phyloP scores from a whole-genome alignment of 2,797 vertebrate species.

The Halcyon leucocephala region DNA sequence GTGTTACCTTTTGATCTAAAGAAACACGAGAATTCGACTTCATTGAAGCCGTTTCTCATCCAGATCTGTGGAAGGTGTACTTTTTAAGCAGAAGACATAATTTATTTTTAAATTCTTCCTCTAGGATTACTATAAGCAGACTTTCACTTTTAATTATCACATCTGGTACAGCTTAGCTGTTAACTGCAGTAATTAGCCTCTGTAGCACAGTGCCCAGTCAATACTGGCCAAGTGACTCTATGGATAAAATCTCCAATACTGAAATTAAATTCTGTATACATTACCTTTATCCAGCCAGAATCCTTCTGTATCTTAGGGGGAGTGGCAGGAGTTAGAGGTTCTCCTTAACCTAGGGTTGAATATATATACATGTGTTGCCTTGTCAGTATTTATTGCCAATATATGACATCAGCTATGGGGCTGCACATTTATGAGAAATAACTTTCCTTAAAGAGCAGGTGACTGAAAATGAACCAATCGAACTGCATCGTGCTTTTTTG shows the following conservation, averaged over 20 bases:
- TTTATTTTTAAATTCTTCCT: neutral
- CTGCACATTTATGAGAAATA: neutral
- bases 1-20: neutral
- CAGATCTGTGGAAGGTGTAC: rapidly evolving
- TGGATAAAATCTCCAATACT: neutral
- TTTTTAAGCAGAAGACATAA: neutral
- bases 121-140: neutral
- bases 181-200: neutral
- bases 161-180: neutral
- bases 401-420: conserved; percentile 5
- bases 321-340: neutral
- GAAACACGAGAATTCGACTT: neutral
- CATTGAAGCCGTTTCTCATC: neutral
- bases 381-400: conserved; percentile 27
- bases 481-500: rapidly evolving
- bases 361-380: neutral
- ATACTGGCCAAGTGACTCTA: neutral
- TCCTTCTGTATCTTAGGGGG: neutral
- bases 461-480: neutral
- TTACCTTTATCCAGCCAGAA: conserved; percentile 22
- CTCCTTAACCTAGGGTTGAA: neutral
- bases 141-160: neutral
- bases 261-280: neutral
- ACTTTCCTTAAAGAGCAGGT: neutral
- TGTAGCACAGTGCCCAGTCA: neutral